Conservation (phyloP, 2,888 invertebrate genomes). For the Tipula vernalis region DNA sequence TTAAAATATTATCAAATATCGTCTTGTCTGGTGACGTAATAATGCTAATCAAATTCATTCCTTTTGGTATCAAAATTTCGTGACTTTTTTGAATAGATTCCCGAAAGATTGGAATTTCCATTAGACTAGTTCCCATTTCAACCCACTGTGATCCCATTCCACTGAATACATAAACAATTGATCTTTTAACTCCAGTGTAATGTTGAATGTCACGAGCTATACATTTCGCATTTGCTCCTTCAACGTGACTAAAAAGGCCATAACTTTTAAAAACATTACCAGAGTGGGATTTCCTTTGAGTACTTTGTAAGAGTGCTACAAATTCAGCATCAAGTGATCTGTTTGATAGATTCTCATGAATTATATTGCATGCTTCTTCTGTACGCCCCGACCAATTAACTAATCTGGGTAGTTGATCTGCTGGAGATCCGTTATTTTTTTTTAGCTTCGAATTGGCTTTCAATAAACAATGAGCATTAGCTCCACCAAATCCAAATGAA, state of each 20-base stretch:
- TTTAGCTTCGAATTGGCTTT: conserved; percentile 25
- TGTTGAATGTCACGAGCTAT: conserved; percentile 46
- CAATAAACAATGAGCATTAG: conserved; percentile 46
- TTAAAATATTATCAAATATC: conserved; percentile 49
- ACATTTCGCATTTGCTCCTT: conserved; percentile 23
- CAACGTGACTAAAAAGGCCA: conserved; percentile 37
- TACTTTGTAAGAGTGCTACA: conserved; percentile 44
- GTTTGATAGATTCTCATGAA: conserved; percentile 50
- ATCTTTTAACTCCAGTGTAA: conserved; percentile 48
- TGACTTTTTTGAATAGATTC: conserved; percentile 52
- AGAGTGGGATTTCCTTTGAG: conserved; percentile 43
- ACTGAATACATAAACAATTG: conserved; percentile 82
- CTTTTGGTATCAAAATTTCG: conserved; percentile 42
- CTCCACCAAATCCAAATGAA: conserved; percentile 90
- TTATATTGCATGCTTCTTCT: conserved; percentile 52
- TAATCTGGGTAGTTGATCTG: conserved; percentile 57
- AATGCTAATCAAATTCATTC: conserved; percentile 49
- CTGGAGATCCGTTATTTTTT: conserved; percentile 44
- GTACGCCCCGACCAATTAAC: conserved; percentile 68
- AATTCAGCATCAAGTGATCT: conserved; percentile 49
- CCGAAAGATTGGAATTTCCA: conserved; percentile 60
- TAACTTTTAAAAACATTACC: conserved; percentile 69
- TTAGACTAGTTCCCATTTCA: conserved; percentile 65
- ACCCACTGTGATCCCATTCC: conserved; percentile 87
- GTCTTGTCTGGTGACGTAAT: conserved; percentile 48